Evolutionary conservation across 2,888 invertebrate genomes (phyloP).

Genomic region (Entomobrya proxima): DNA sequence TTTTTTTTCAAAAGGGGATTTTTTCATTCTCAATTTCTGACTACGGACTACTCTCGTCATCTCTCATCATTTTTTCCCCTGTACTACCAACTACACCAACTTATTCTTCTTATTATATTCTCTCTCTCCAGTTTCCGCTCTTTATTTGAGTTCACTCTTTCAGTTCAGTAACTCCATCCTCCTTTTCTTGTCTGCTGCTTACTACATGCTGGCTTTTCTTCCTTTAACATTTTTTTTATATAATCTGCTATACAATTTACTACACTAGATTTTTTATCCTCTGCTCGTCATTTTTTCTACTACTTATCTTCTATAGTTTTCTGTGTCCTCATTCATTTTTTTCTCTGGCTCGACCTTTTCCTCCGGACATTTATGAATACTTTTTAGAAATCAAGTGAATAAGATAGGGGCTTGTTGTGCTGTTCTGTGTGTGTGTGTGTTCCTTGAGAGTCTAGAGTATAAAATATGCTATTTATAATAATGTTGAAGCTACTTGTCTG

Average conservation of each 20-base stretch:
- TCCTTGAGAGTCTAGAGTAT: no score
- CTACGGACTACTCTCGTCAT: slow-evolving; percentile 16
- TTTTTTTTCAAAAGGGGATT: neutral
- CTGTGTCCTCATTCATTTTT: slow-evolving; percentile 47
- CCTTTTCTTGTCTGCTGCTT: neutral
- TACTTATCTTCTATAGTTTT: neutral
- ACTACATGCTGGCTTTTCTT: slow-evolving; percentile 1
- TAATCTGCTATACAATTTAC: slow-evolving; percentile 34
- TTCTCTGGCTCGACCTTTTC: slow-evolving; percentile 53
- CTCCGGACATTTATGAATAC: slow-evolving; percentile 57
- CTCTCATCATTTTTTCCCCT: neutral
- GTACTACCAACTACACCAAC: neutral
- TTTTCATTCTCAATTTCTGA: neutral
- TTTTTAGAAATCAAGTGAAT: neutral
- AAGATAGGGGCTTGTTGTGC: neutral
- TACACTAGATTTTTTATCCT: slow-evolving; percentile 14
- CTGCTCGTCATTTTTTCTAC: slow-evolving; percentile 30
- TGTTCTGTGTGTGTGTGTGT: neutral
- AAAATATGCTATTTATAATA: slow-evolving; percentile 20
- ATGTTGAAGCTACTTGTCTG: no score
- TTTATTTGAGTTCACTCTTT: slow-evolving; percentile 63
- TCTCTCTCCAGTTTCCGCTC: slow-evolving; percentile 60
- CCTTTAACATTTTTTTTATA: neutral
- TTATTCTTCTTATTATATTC: slow-evolving; percentile 53
- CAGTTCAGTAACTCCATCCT: slow-evolving; percentile 55